A percentile compares a stretch with the other conserved stretches of the same genome.
Evolutionary conservation across 2,888 invertebrate species (phyloP).

Genomic region (Linnaemya tessellans): DNA sequence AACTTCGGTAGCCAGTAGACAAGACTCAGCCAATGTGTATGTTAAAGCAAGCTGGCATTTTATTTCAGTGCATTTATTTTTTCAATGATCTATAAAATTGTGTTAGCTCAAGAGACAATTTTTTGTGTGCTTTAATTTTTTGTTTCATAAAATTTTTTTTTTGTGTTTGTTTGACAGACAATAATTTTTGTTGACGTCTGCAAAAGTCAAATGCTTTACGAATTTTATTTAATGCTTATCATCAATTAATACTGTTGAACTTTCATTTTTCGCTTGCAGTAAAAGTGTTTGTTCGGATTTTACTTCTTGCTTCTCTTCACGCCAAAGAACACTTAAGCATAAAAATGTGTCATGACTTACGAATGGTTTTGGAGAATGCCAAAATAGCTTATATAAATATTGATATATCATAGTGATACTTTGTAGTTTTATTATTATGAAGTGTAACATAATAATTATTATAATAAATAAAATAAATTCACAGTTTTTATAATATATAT

Average conservation of each 20-base stretch:
- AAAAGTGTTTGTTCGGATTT: neutral
- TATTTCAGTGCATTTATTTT: slow-evolving; percentile 45
- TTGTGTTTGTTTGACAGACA: neutral
- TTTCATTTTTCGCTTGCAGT: slow-evolving; percentile 27
- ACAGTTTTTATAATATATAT: no score
- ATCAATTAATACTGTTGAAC: slow-evolving; percentile 1
- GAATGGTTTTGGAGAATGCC: neutral
- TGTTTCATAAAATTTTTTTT: slow-evolving; percentile 5
- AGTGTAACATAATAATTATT: no score
- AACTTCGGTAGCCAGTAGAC: slow-evolving; percentile 31
- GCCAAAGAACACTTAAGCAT: neutral
- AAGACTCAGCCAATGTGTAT: slow-evolving; percentile 45
- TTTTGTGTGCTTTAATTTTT: slow-evolving; percentile 6
- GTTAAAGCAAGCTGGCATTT: slow-evolving; percentile 29
- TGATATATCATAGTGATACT: no score
- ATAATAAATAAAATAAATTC: no score
- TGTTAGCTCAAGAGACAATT: slow-evolving; percentile 12
- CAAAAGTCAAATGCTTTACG: neutral
- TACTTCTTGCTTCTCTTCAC: neutral
- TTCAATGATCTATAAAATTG: slow-evolving; percentile 13
- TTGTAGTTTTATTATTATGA: no score
- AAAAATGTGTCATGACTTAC: neutral
- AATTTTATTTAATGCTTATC: slow-evolving; percentile 3
- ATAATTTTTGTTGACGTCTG: slow-evolving; percentile 45
- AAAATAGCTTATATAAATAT: no score